Evolutionary conservation across 1,140 invertebrate genomes (phyloP), one percentile per base, ranked within the genome.

Genomic region (Pygmarrhopalites habei): DNA sequence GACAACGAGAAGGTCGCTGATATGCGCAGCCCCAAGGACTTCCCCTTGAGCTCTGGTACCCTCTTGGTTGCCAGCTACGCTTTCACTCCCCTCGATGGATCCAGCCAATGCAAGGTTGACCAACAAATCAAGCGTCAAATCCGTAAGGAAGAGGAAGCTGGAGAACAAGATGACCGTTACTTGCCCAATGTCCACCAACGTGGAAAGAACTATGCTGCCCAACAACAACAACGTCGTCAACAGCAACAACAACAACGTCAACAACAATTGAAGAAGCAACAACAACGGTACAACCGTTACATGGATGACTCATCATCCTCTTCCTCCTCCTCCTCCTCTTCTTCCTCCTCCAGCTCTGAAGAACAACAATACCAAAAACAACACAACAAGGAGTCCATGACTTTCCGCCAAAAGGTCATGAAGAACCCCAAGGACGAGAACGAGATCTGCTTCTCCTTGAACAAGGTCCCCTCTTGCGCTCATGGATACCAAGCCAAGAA

Each of bases 1-100:
- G 64, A 71, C 39, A 55, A 60, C 15, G 66, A 71, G 26, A 66
- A 65, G 56, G 62, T 66, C 29, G 66, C 64, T 55, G 69, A 71
- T 12, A 55, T 66, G 56, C 52, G 66, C 23, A 61, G 57, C 55
- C 69, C 63, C 25, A 62, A 58, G 35, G 52, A 71, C 47, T 55
- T 65, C 17, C 69, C 69, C 51, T 39, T 71, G 30, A 62, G 58
- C 58, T 46, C 51, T 35, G 64, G 60, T 15, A 59, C 64, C 21
- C 66, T 71, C 55, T 51, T 71, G 7, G 64, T 64, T 39, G 66
- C 69, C 56, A 47, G 53, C 29, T 71, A 68, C 32, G 49, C 66
- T 44, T 65, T 49, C 58, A 21, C 51, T n/a, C 17, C 55, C 17
- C 25, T 52, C 10, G 60, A 59, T 17, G 25, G 47, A 5, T 3